These are phyloP conservation scores for Sciaenops ocellatus DNA, from an alignment of 2,797 vertebrate genomes.

Conservation along the genomic window DNA sequence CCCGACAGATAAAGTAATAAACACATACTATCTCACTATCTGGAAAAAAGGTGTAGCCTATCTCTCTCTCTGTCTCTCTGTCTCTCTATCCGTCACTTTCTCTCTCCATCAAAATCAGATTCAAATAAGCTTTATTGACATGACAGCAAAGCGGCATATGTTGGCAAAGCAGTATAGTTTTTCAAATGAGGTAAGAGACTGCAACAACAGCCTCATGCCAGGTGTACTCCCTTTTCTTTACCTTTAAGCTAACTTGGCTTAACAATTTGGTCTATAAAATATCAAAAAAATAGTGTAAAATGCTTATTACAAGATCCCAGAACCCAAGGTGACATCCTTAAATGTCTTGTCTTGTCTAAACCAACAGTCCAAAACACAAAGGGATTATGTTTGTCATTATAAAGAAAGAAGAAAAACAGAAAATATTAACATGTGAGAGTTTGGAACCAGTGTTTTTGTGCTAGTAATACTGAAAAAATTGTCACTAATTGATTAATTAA, in stretches of 20 bases:
- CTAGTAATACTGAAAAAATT: too few species aligned
- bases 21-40: conserved; percentile 71
- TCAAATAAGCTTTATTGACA: conserved; percentile 48
- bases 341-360: background rate
- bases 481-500: background rate
- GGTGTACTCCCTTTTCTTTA: background rate
- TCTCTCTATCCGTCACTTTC: conserved; percentile 33
- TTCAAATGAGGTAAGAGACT: conserved; percentile 13
- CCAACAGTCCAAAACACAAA: background rate
- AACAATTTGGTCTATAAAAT: too few species aligned
- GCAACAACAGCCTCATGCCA: background rate
- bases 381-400: background rate
- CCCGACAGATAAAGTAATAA: conserved; percentile 79
- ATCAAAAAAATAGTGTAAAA: background rate
- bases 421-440: conserved; percentile 2
- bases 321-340: background rate
- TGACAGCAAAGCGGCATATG: conserved; percentile 25
- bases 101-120: conserved; percentile 49
- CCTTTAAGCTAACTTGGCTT: background rate
- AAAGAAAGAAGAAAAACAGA: background rate
- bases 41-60: conserved; percentile 48
- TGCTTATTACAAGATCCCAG: background rate
- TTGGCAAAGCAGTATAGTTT: conserved; percentile 22
- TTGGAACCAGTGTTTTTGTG: background rate
- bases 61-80: conserved; percentile 20